Evolutionary conservation across 2,888 invertebrate genomes (phyloP).

Genomic region (Carcina quercana): DNA sequence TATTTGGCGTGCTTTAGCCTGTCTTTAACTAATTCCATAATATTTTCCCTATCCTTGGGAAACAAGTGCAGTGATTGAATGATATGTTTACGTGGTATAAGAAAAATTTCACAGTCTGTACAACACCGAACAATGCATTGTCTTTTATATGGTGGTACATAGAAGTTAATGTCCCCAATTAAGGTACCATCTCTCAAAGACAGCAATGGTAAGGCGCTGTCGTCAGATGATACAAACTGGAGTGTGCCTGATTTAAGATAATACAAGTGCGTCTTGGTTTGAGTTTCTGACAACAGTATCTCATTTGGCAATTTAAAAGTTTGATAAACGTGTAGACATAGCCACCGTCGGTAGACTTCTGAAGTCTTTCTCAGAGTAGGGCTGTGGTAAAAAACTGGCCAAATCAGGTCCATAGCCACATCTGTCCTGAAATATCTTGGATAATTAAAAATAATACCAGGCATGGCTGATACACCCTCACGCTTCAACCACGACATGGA

Average conservation of each 20-base stretch:
- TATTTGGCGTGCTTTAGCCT: conserved; percentile 3
- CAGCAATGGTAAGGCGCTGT: conserved; percentile 4
- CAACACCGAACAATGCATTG: conserved; percentile 4
- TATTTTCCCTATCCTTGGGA: conserved; percentile 4
- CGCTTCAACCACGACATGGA: conserved; percentile 43
- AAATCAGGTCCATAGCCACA: conserved; percentile 4
- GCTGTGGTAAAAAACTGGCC: conserved; percentile 9
- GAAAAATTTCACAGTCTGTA: conserved; percentile 8
- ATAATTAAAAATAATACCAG: neutral
- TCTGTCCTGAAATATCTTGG: conserved; percentile 4
- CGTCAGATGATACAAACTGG: conserved; percentile 6
- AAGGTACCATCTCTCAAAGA: conserved; percentile 6
- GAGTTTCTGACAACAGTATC: conserved; percentile 4
- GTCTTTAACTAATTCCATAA: neutral
- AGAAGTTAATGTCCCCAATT: conserved; percentile 9
- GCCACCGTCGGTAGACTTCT: conserved; percentile 2
- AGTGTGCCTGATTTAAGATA: conserved; percentile 8
- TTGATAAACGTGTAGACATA: neutral
- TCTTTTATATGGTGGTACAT: conserved; percentile 3
- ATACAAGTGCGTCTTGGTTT: conserved; percentile 5
- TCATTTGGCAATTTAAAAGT: conserved; percentile 5
- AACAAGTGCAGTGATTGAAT: conserved; percentile 5
- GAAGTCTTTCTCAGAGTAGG: conserved; percentile 7
- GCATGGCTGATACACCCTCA: conserved; percentile 1
- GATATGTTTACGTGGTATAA: conserved; percentile 1